These are phyloP conservation scores for Horisme vitalbata DNA, from an alignment of 2,888 invertebrate species.

Conservation along the genomic window DNA sequence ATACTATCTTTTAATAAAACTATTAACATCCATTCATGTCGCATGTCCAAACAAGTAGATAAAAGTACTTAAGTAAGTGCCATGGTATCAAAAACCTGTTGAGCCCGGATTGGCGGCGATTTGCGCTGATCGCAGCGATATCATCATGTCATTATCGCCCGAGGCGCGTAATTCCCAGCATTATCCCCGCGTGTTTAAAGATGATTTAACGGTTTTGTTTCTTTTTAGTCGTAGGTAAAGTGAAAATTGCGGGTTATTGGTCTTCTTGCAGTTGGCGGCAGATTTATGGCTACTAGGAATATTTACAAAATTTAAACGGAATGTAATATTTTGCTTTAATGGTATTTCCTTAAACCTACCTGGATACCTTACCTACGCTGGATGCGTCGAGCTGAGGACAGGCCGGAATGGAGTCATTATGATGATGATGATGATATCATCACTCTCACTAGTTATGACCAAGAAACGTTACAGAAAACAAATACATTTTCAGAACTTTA, in stretches of 20 bases:
- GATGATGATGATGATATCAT: too few relatives aligned
- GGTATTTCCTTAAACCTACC: too few relatives aligned
- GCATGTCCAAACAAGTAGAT: slow-evolving; percentile 14
- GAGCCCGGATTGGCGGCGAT: slow-evolving; percentile 44
- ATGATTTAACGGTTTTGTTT: slow-evolving; percentile 28
- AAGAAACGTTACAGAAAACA: too few relatives aligned
- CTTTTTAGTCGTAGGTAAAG: slow-evolving; percentile 22
- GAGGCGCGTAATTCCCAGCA: slow-evolving; percentile 54
- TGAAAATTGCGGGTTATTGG: slow-evolving; percentile 24
- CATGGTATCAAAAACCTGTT: slow-evolving; percentile 25
- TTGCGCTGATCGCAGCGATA: slow-evolving; percentile 52
- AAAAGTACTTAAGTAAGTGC: background rate
- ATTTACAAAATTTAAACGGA: too few relatives aligned
- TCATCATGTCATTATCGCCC: slow-evolving; percentile 54
- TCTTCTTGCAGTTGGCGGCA: slow-evolving; percentile 20
- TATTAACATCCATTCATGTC: slow-evolving; percentile 1
- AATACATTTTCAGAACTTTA: too few relatives aligned
- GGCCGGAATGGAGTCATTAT: too few relatives aligned
- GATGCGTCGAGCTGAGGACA: too few relatives aligned
- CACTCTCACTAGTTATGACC: too few relatives aligned
- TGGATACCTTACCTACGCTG: too few relatives aligned
- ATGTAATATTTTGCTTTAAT: too few relatives aligned
- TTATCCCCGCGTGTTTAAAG: slow-evolving; percentile 48
- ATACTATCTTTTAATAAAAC: too few relatives aligned
- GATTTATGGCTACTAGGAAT: slow-evolving; percentile 13